phyloP scores from a whole-genome alignment of 2,797 vertebrate genomes.

The Rhadinocentrus ornatus region DNA sequence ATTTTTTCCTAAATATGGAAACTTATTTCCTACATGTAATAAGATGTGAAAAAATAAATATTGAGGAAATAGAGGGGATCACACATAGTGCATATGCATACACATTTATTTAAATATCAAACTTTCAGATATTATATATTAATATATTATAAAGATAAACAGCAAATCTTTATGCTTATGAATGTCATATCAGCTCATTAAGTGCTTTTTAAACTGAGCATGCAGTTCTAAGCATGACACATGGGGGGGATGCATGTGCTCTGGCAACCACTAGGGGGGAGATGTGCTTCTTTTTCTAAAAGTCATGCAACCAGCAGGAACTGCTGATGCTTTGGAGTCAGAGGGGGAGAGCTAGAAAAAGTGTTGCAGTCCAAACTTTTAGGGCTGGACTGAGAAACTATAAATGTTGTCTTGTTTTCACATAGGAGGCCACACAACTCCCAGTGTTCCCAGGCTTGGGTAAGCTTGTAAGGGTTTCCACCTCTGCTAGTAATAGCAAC shows the following conservation, averaged over 20 bases:
- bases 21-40: neutral
- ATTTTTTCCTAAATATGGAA: neutral
- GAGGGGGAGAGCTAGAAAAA: slow-evolving; percentile 17
- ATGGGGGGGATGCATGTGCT: slow-evolving; percentile 23
- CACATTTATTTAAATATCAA: neutral
- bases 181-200: too few species aligned
- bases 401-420: slow-evolving; percentile 51
- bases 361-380: slow-evolving; percentile 30
- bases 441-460: slow-evolving; percentile 49
- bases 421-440: slow-evolving; percentile 39
- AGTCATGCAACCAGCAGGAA: slow-evolving; percentile 14
- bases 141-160: neutral
- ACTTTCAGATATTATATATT: neutral
- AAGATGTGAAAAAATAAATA: neutral
- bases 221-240: neutral
- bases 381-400: slow-evolving; percentile 27
- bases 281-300: slow-evolving; percentile 47
- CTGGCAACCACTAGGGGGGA: slow-evolving; percentile 76
- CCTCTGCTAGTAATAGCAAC: slow-evolving; percentile 59
- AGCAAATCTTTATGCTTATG: neutral
- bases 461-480: slow-evolving; percentile 43
- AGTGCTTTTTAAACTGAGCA: neutral
- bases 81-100: neutral
- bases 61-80: neutral
- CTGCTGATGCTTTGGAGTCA: slow-evolving; percentile 19